A percentile compares a stretch with the other conserved stretches of the same genome.
These are phyloP conservation scores for Urocitellus parryii DNA, from an alignment of 2,113 vertebrate species.

Conservation along the genomic window DNA sequence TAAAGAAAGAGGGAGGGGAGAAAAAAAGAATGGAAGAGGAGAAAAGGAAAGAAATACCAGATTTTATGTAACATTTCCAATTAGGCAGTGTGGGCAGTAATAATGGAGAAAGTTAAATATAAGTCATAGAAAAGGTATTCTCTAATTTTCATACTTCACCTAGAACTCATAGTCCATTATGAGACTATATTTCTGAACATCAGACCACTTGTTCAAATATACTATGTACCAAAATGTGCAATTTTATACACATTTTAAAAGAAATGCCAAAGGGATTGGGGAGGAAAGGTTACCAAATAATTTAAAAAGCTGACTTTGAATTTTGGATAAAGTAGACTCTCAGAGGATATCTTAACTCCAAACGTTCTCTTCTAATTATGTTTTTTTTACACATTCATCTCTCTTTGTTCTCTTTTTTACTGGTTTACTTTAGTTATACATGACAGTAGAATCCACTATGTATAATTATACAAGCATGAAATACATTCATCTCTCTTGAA, in stretches of 20 bases:
- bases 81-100: background rate
- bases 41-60: background rate
- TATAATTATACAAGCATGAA: too few relatives aligned
- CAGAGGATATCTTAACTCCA: background rate
- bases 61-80: background rate
- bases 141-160: slow-evolving; percentile 15
- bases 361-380: background rate
- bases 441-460: too few relatives aligned
- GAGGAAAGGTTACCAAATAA: background rate
- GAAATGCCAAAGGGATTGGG: background rate
- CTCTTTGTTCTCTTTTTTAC: background rate
- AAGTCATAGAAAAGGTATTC: background rate
- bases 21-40: background rate
- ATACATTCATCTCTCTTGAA: background rate
- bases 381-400: background rate
- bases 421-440: too few relatives aligned
- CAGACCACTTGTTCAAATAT: background rate
- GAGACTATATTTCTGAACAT: slow-evolving; percentile 33
- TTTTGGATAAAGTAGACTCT: background rate
- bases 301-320: background rate
- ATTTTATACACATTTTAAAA: background rate
- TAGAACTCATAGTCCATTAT: slow-evolving; percentile 42
- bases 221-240: background rate
- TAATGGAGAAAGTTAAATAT: background rate
- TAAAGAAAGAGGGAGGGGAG: background rate